These are phyloP conservation scores for Zele albiditarsus DNA, from an alignment of 2,888 invertebrate species.

Conservation along the genomic window DNA sequence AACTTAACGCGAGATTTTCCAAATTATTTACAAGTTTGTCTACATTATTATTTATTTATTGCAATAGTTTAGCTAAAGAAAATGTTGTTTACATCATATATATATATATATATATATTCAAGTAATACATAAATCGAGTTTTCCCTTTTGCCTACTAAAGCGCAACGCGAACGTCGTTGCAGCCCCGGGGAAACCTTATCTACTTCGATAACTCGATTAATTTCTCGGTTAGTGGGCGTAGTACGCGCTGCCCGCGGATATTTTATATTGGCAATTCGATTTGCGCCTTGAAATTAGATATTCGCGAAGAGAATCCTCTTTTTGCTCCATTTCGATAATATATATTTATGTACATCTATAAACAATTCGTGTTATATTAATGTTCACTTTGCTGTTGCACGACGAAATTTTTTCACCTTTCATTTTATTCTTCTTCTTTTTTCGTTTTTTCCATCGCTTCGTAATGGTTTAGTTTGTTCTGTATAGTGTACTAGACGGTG, in stretches of 20 bases:
- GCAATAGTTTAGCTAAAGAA: background rate
- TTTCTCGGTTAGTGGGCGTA: slow-evolving; percentile 44
- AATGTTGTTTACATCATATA: background rate
- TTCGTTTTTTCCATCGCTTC: background rate
- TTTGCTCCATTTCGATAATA: slow-evolving; percentile 27
- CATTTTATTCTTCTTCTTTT: background rate
- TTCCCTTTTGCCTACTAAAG: slow-evolving; percentile 35
- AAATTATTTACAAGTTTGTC: slow-evolving; percentile 27
- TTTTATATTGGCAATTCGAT: slow-evolving; percentile 46
- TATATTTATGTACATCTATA: slow-evolving; percentile 20
- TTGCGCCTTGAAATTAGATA: slow-evolving; percentile 41
- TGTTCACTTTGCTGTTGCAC: background rate
- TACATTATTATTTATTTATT: background rate
- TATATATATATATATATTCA: slow-evolving; percentile 9
- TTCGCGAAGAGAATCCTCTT: slow-evolving; percentile 37
- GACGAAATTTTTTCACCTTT: background rate
- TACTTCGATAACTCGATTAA: slow-evolving; percentile 53
- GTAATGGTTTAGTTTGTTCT: no score
- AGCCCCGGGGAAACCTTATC: slow-evolving; percentile 45
- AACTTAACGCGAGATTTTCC: slow-evolving; percentile 13
- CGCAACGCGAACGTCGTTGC: slow-evolving; percentile 16
- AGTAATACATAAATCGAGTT: slow-evolving; percentile 19
- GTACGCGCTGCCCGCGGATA: slow-evolving; percentile 35
- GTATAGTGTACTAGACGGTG: no score
- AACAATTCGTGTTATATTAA: background rate